A percentile compares a stretch with the other conserved stretches of the same genome.
phyloP scores from a whole-genome alignment of 2,888 invertebrate genomes.

The Idaea straminata region DNA sequence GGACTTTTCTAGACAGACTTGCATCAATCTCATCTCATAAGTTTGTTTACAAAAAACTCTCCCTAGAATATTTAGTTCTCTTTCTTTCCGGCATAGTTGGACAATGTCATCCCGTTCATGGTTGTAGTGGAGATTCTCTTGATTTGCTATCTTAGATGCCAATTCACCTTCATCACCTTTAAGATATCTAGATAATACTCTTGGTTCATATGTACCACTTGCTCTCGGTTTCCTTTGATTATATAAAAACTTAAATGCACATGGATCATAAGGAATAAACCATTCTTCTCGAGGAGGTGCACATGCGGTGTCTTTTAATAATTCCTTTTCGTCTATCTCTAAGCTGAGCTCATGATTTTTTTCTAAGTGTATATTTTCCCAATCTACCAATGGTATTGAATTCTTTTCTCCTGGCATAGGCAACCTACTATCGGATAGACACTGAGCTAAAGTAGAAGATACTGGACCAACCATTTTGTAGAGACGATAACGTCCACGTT shows the following conservation, averaged over 20 bases:
- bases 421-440: too few relatives aligned
- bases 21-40: neutral
- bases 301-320: slow-evolving; percentile 8
- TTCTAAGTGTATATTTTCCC: slow-evolving; percentile 15
- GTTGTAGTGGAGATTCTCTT: slow-evolving; percentile 6
- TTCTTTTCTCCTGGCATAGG: too few relatives aligned
- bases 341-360: slow-evolving; percentile 10
- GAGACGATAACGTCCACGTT: too few relatives aligned
- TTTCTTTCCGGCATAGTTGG: slow-evolving; percentile 4
- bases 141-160: neutral
- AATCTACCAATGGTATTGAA: slow-evolving; percentile 2
- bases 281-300: slow-evolving; percentile 4
- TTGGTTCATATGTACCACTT: too few relatives aligned
- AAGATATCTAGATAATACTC: neutral
- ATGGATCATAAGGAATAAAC: slow-evolving; percentile 7
- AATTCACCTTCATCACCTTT: slow-evolving; percentile 6
- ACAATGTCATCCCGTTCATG: slow-evolving; percentile 7
- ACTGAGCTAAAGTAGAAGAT: too few relatives aligned
- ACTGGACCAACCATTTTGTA: too few relatives aligned
- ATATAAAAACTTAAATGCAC: slow-evolving; percentile 4
- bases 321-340: slow-evolving; percentile 7
- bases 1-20: slow-evolving; percentile 10
- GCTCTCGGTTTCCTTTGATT: too few relatives aligned
- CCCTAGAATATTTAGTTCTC: slow-evolving; percentile 3
- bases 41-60: slow-evolving; percentile 3